These are phyloP conservation scores for Acleris cristana DNA, from an alignment of 2,888 invertebrate genomes.

Conservation along the genomic window DNA sequence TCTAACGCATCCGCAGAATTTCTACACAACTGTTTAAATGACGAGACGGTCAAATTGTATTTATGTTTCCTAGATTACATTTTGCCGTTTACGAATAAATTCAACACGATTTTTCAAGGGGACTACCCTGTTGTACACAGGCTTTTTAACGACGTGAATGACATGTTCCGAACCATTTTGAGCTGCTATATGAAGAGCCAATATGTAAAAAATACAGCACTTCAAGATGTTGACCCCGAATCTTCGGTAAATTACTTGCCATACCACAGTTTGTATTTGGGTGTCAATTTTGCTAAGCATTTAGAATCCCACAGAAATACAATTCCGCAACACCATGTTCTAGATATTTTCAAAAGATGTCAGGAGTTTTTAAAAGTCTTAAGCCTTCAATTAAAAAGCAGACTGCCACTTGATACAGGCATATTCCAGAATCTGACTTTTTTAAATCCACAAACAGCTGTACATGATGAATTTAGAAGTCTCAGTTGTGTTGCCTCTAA, in stretches of 20 bases:
- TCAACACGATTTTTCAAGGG: slow-evolving; percentile 15
- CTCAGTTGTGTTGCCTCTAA: slow-evolving; percentile 11
- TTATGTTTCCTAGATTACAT: slow-evolving; percentile 9
- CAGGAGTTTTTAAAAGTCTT: too few species aligned
- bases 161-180: slow-evolving; percentile 9
- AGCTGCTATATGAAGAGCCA: slow-evolving; percentile 18
- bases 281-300: slow-evolving; percentile 17
- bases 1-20: slow-evolving; percentile 16
- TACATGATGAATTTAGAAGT: slow-evolving; percentile 13
- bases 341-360: slow-evolving; percentile 7
- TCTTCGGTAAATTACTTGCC: slow-evolving; percentile 11
- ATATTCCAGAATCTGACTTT: too few species aligned
- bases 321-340: slow-evolving; percentile 10
- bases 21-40: slow-evolving; percentile 9
- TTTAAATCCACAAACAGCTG: slow-evolving; percentile 10
- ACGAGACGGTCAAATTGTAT: slow-evolving; percentile 7
- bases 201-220: not conserved
- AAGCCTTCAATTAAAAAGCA: too few species aligned
- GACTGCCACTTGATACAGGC: too few species aligned
- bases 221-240: not conserved
- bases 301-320: slow-evolving; percentile 11
- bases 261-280: slow-evolving; percentile 10
- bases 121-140: slow-evolving; percentile 13
- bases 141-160: slow-evolving; percentile 6
- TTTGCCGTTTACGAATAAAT: slow-evolving; percentile 9